These are phyloP conservation scores for Scolopax mira DNA, from an alignment of 2,113 vertebrate genomes.

Conservation along the genomic window DNA sequence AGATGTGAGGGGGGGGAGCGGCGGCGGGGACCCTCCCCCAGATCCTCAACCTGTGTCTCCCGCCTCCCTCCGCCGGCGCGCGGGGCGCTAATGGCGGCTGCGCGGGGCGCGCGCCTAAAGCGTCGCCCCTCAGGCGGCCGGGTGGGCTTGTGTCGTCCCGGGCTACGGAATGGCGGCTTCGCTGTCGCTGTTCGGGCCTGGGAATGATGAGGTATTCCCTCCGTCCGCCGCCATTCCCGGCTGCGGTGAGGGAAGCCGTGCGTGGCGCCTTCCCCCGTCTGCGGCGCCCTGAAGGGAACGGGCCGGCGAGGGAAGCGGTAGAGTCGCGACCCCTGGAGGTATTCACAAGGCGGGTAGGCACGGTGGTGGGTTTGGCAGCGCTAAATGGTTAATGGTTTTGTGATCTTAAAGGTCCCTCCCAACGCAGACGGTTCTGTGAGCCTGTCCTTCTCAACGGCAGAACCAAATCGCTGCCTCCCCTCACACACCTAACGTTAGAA, in stretches of 20 bases:
- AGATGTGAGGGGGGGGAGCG: not conserved
- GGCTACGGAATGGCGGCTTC: not conserved
- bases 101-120: not conserved
- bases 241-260: not conserved
- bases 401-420: not conserved
- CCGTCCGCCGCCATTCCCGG: not conserved
- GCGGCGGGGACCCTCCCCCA: not conserved
- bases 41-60: not conserved
- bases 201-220: not conserved
- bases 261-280: not conserved
- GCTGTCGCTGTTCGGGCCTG: not conserved
- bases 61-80: not conserved
- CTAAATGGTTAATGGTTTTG: not conserved
- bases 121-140: not conserved
- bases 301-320: not conserved
- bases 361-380: not conserved
- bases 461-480: rapidly evolving
- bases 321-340: not conserved
- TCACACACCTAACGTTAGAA: rapidly evolving
- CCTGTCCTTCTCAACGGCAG: rapidly evolving
- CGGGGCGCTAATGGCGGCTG: not conserved
- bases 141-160: not conserved
- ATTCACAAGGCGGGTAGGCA: not conserved
- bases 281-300: not conserved
- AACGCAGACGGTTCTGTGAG: not conserved